Conservation (phyloP, 2,888 invertebrate species). For the Thelaira solivaga region DNA sequence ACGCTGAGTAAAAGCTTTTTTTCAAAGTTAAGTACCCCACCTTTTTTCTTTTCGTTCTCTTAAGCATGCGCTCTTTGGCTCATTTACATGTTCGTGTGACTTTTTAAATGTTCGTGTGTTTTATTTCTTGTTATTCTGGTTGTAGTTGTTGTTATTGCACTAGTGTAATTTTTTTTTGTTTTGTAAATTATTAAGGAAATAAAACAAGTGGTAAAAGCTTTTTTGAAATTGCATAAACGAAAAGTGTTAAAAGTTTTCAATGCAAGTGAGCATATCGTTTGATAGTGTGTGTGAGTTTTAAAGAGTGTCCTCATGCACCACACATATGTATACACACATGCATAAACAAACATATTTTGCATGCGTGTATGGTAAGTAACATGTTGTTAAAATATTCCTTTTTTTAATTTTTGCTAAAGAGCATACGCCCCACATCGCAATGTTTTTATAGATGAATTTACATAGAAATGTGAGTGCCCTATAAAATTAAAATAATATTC, state of each 20-base stretch:
- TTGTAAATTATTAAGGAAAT: background rate
- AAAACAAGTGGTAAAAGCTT: conserved; percentile 4
- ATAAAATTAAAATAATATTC: no score
- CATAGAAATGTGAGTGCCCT: background rate
- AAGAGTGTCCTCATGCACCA: background rate
- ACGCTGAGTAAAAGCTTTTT: conserved; percentile 42
- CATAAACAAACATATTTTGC: background rate
- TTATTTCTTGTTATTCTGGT: background rate
- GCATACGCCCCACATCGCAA: conserved; percentile 50
- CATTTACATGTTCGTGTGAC: background rate
- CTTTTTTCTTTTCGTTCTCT: background rate
- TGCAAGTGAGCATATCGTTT: conserved; percentile 1
- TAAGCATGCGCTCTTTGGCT: conserved; percentile 39
- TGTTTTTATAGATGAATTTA: background rate
- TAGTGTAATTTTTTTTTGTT: no score
- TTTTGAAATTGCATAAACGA: conserved; percentile 13
- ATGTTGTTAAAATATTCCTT: conserved; percentile 25
- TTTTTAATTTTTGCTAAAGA: conserved; percentile 12
- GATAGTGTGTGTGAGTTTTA: background rate
- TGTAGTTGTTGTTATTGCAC: conserved; percentile 6
- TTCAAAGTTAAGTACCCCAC: conserved; percentile 29
- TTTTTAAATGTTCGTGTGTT: background rate
- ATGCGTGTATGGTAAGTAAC: background rate
- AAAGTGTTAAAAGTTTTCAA: background rate
- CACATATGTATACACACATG: background rate